Conservation (phyloP, 2,888 invertebrate species). For the Stenolophus ochropezus region DNA sequence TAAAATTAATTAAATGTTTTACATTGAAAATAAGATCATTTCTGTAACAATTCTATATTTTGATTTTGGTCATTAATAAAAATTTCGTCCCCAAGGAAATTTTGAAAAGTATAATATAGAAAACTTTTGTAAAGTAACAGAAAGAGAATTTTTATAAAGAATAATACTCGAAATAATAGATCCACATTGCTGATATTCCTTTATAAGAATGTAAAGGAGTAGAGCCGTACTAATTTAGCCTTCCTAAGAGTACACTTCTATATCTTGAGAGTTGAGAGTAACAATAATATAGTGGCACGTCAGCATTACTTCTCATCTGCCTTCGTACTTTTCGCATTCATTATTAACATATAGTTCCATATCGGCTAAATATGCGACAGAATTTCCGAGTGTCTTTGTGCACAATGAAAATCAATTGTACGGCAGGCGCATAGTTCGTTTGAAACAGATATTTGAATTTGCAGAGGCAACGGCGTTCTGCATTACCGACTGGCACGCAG, state of each 20-base stretch:
- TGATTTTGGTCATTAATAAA: no score
- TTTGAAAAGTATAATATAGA: no score
- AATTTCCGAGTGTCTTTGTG: slow-evolving; percentile 11
- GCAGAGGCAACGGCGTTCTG: neutral
- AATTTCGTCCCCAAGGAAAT: no score
- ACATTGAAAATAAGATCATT: no score
- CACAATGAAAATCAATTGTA: slow-evolving; percentile 54
- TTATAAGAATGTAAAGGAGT: no score
- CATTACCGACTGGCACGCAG: slow-evolving; percentile 37
- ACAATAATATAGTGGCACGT: slow-evolving; percentile 28
- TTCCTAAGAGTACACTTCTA: slow-evolving; percentile 15
- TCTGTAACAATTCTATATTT: no score
- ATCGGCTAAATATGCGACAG: slow-evolving; percentile 27
- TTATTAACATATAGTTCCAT: slow-evolving; percentile 39
- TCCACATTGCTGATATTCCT: no score
- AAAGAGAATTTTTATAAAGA: no score
- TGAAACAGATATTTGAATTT: slow-evolving; percentile 50
- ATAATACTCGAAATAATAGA: no score
- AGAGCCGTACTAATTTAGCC: slow-evolving; percentile 11
- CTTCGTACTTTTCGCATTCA: slow-evolving; percentile 17
- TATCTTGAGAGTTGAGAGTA: slow-evolving; percentile 5
- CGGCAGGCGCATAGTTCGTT: slow-evolving; percentile 18
- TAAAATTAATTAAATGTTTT: no score
- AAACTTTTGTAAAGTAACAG: no score
- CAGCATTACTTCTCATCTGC: slow-evolving; percentile 24